Conservation (phyloP, 2,797 vertebrate species). For the Masticophis lateralis region DNA sequence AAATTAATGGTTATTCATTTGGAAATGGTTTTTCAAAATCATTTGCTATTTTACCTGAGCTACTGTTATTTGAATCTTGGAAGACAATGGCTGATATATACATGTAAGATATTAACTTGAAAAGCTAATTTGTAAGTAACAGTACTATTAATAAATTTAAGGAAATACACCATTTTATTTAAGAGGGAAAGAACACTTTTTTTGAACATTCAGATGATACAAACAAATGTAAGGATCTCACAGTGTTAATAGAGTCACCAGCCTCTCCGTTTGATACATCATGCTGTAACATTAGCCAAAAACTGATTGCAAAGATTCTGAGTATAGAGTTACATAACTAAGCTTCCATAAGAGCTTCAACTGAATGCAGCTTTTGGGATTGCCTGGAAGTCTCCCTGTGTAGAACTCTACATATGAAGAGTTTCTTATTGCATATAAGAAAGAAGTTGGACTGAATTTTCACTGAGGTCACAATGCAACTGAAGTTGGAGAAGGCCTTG, state of each 20-base stretch:
- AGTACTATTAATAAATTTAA: neutral
- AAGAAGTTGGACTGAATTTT: neutral
- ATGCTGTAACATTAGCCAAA: neutral
- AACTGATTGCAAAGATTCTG: neutral
- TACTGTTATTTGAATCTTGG: neutral
- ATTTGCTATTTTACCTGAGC: neutral
- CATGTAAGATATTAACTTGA: neutral
- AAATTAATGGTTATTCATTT: neutral
- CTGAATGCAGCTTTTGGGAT: neutral
- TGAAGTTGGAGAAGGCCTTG: neutral
- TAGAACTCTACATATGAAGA: neutral
- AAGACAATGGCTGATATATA: neutral
- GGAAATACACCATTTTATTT: neutral
- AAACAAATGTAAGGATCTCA: neutral
- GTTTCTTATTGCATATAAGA: neutral
- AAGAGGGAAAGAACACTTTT: neutral
- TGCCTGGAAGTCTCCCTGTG: neutral
- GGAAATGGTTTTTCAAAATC: neutral
- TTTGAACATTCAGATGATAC: neutral
- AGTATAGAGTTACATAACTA: neutral
- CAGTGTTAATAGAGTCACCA: neutral
- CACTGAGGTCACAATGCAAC: neutral
- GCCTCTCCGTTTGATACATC: neutral
- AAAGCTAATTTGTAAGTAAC: neutral
- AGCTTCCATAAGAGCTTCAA: neutral